phyloP scores from a whole-genome alignment of 2,888 invertebrate genomes.

The Bombylius major region DNA sequence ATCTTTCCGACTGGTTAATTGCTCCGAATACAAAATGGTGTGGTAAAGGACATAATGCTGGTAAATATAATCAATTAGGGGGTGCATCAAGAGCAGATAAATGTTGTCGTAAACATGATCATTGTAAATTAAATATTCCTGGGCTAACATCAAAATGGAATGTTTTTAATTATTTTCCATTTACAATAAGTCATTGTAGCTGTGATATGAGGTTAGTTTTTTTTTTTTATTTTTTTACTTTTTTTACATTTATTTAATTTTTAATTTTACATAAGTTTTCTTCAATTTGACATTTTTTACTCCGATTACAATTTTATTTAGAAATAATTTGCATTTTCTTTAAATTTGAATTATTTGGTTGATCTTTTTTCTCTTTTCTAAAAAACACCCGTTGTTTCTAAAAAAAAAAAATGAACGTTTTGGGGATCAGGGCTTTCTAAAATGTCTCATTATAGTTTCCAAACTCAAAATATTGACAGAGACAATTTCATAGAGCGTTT shows the following conservation, averaged over 20 bases:
- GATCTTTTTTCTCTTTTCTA: too few relatives aligned
- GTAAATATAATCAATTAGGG: constrained; percentile 69
- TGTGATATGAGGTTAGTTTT: constrained; percentile 47
- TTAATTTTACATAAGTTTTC: neutral
- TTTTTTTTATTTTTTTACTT: neutral
- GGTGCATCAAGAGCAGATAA: constrained; percentile 71
- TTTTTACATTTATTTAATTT: neutral
- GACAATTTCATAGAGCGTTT: too few relatives aligned
- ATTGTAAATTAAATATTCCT: constrained; percentile 74
- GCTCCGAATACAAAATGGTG: constrained; percentile 92
- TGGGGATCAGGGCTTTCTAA: too few relatives aligned
- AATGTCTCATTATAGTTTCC: too few relatives aligned
- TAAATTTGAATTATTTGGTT: too few relatives aligned
- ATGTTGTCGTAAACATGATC: constrained; percentile 82
- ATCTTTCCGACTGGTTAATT: constrained; percentile 50
- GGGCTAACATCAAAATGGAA: constrained; percentile 75
- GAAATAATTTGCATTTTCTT: too few relatives aligned
- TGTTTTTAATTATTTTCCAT: constrained; percentile 78
- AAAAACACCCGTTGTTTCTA: too few relatives aligned
- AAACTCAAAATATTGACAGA: too few relatives aligned
- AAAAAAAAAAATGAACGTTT: too few relatives aligned
- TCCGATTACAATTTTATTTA: too few relatives aligned
- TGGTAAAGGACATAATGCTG: constrained; percentile 74
- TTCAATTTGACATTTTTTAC: too few relatives aligned
- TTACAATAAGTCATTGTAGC: constrained; percentile 82